Conservation (phyloP, 2,113 vertebrate genomes). For the Epinephelus fuscoguttatus region DNA sequence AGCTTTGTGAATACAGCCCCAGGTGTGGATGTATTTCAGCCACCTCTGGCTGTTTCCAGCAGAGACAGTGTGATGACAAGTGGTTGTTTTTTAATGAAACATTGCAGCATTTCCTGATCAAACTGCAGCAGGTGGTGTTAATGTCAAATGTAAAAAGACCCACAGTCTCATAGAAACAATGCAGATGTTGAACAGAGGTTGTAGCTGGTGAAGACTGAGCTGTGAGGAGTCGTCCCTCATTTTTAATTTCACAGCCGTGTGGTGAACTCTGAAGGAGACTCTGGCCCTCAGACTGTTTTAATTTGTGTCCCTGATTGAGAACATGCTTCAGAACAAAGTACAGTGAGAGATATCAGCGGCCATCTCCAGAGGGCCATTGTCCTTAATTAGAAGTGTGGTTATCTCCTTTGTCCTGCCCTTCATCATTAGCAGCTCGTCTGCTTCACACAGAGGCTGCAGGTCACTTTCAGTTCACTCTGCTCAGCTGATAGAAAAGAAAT, state of each 20-base stretch:
- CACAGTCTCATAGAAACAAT: background rate
- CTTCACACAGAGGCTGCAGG: conserved; percentile 36
- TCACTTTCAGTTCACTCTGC: conserved; percentile 58
- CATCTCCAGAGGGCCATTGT: conserved; percentile 74
- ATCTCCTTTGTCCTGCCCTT: conserved; percentile 63
- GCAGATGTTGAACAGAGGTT: background rate
- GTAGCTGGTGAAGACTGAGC: too few species aligned
- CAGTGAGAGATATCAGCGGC: conserved; percentile 54
- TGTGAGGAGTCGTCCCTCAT: background rate
- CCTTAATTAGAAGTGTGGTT: conserved; percentile 75
- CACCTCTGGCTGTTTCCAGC: too few species aligned
- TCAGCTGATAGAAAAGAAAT: conserved; percentile 22
- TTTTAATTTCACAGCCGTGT: conserved; percentile 40
- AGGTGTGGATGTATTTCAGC: too few species aligned
- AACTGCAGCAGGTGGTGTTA: background rate
- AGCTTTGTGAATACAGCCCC: too few species aligned
- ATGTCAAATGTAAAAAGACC: background rate
- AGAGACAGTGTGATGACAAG: too few species aligned
- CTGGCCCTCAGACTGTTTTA: conserved; percentile 35
- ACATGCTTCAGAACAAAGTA: conserved; percentile 58
- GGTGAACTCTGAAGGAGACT: conserved; percentile 47
- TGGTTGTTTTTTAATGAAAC: too few species aligned
- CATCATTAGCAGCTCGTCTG: conserved; percentile 66
- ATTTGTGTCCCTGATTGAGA: conserved; percentile 41
- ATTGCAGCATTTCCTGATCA: background rate